Conservation (phyloP, 2,888 invertebrate species). For the Blastobasis adustella region DNA sequence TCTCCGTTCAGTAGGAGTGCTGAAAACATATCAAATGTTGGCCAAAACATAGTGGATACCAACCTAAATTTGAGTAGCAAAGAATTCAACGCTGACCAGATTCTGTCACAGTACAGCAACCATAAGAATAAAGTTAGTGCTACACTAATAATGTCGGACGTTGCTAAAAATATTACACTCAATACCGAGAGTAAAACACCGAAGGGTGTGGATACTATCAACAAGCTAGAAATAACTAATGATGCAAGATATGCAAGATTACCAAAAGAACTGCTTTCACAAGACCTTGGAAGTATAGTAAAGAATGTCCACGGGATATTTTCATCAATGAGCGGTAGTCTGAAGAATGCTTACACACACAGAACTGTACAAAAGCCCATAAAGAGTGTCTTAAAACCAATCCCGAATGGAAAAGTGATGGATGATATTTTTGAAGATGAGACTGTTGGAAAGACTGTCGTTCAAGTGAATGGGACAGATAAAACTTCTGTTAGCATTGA, state of each 20-base stretch:
- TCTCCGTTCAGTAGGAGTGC: constrained; percentile 47
- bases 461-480: constrained; percentile 1
- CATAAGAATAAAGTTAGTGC: constrained; percentile 51
- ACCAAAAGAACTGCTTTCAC: constrained; percentile 56
- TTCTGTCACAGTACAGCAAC: constrained; percentile 43
- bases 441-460: constrained; percentile 8
- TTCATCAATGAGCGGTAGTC: constrained; percentile 60
- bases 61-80: constrained; percentile 26
- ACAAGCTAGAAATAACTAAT: background rate
- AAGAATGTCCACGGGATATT: constrained; percentile 70
- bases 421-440: constrained; percentile 60
- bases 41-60: constrained; percentile 16
- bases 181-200: background rate
- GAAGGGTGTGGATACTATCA: too few relatives aligned
- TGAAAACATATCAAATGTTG: constrained; percentile 43
- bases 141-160: constrained; percentile 49
- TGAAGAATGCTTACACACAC: constrained; percentile 61
- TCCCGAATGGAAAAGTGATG: constrained; percentile 55
- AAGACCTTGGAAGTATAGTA: constrained; percentile 61
- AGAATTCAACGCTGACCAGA: constrained; percentile 43
- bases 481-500: too few relatives aligned
- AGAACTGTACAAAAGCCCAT: constrained; percentile 36
- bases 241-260: constrained; percentile 41
- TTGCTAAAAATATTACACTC: constrained; percentile 1
- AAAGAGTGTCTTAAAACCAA: constrained; percentile 30